Conservation (phyloP, 2,113 vertebrate species). For the Myiozetetes cayanensis region DNA sequence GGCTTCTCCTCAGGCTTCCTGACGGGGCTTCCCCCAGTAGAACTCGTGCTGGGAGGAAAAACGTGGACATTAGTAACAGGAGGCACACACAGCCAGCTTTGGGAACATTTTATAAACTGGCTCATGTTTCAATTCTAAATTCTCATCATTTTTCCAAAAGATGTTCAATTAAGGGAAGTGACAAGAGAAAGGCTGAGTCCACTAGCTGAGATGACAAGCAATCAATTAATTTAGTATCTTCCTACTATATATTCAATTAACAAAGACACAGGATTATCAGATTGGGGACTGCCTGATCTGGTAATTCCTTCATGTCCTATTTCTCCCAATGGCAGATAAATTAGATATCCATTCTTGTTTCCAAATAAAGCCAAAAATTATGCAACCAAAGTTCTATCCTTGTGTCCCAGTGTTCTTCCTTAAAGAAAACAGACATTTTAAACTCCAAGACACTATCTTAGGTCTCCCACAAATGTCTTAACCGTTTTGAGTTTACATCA, state of each 20-base stretch:
- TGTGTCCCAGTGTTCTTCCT: background rate
- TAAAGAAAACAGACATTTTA: background rate
- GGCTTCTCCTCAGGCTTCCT: conserved; percentile 80
- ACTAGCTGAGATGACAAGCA: background rate
- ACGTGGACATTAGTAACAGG: background rate
- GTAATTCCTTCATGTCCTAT: conserved; percentile 26
- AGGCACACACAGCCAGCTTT: background rate
- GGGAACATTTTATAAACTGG: background rate
- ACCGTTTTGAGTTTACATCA: background rate
- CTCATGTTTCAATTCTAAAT: background rate
- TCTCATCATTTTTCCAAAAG: background rate
- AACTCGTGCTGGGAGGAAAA: conserved; percentile 76
- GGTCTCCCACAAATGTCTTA: background rate
- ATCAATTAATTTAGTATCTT: conserved; percentile 5
- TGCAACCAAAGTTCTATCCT: background rate
- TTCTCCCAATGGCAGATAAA: background rate
- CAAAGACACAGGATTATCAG: conserved; percentile 19
- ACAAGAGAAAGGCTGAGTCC: background rate
- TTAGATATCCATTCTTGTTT: background rate
- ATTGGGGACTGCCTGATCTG: conserved; percentile 15
- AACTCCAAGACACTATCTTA: background rate
- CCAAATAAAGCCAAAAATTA: background rate
- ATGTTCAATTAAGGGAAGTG: background rate
- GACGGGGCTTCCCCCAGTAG: conserved; percentile 84
- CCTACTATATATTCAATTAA: background rate